Evolutionary conservation across 2,797 vertebrate species (phyloP).

Genomic region (Falco berigora): DNA sequence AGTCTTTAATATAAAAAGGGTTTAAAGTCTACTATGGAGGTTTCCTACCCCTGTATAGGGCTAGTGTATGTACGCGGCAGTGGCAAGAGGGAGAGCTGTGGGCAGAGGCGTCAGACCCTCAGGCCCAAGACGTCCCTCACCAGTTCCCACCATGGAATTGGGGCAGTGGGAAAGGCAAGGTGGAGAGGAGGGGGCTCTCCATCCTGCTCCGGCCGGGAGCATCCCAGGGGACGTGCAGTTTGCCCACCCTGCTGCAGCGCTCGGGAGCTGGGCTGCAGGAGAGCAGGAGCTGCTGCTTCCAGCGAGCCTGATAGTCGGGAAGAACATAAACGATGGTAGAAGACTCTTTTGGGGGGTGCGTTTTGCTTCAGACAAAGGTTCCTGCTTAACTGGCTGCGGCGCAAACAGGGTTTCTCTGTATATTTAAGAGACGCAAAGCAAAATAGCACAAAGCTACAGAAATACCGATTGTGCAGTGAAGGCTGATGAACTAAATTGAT

Average conservation of each 20-base stretch:
- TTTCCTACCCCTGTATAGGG: background rate
- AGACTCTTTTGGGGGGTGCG: background rate
- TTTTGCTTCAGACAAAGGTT: background rate
- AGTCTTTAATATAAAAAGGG: background rate
- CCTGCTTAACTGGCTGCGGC: background rate
- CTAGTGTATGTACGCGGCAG: background rate
- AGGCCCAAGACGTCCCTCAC: background rate
- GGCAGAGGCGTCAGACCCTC: background rate
- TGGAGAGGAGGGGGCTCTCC: background rate
- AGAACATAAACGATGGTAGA: background rate
- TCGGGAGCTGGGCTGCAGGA: background rate
- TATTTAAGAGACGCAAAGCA: background rate
- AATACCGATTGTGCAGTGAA: background rate
- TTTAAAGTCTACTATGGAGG: background rate
- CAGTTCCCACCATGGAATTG: accelerated
- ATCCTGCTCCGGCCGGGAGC: background rate
- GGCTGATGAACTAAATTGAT: background rate
- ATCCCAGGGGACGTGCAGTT: background rate
- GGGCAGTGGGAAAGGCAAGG: background rate
- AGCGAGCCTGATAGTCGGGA: background rate
- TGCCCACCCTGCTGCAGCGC: too few relatives aligned
- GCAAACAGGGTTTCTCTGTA: background rate
- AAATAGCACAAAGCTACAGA: background rate
- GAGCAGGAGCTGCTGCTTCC: background rate
- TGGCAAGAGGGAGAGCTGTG: too few relatives aligned